Base-by-base conservation (phyloP, 2,113 vertebrate genomes). In the Chionis minor region DNA sequence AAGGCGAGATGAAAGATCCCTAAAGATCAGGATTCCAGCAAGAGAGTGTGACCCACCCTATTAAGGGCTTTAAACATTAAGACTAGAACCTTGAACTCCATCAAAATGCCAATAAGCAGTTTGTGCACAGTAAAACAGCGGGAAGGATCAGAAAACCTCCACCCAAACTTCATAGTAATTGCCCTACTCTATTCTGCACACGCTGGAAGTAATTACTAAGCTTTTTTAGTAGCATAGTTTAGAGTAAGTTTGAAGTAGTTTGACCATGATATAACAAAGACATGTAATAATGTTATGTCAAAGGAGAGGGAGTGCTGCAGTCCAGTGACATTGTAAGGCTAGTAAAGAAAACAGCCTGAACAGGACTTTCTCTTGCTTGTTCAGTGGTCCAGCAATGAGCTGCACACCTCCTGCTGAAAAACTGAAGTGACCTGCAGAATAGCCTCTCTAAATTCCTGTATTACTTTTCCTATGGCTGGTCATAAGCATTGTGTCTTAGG, bases 21-120 rank as follows among this genome's bases (percentile, higher is more conserved):
- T 78, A 42, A 94, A 96, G 95, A 96, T 94, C 94, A 96, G 73
- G 81, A 91, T 63, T 91, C 85, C 95, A 61, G 69, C 62, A n/a
- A 94, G 89, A 56, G 27, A n/a, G 71, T 91, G 62, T 73, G 96
- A 92, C 95, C 79, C 65, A 40, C 86, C 81, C 90, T 79, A 88
- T 94, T 96, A 96, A 97, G 70, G 61, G 62, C 69, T 94, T 97
- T 65, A 74, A 96, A 92, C 44, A 27, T 30, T 32, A 67, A 62
- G 66, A 81, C 73, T 89, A 71, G 92, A 66, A 40, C 72, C 88
- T 33, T 95, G 91, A 82, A 95, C 90, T 78, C 78, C 38, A 95
- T 91, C 94, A 96, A 88, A 96, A 96, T 6, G 54, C 71, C 86
- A 96, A 94, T 79, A 88, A 94, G 81, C 40, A 28, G 66, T 54